Evolutionary conservation across 2,888 invertebrate species (phyloP).

Genomic region (Pseudolycoriella hygida): DNA sequence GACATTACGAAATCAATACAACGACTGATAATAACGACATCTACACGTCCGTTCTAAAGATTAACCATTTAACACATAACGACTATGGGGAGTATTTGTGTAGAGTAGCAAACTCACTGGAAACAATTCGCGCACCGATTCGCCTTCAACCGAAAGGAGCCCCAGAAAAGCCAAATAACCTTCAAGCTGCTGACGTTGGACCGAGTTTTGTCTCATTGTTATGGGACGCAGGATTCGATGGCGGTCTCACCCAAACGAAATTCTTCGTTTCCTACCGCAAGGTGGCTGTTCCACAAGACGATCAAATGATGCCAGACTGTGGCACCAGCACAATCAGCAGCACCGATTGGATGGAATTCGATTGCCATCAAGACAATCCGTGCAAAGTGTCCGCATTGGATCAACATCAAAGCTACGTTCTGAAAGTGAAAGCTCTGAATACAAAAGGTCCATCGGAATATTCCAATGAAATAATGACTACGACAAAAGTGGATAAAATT

Average conservation of each 20-base stretch:
- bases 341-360: slow-evolving; percentile 63
- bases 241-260: slow-evolving; percentile 70
- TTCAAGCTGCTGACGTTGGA: slow-evolving; percentile 55
- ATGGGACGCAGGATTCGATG: slow-evolving; percentile 85
- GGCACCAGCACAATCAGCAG: slow-evolving; percentile 37
- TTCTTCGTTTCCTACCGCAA: slow-evolving; percentile 71
- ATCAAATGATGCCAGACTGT: slow-evolving; percentile 41
- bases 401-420: slow-evolving; percentile 71
- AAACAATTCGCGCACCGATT: slow-evolving; percentile 57
- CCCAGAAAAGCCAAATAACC: slow-evolving; percentile 63
- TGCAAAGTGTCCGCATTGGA: slow-evolving; percentile 75
- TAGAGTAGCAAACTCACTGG: slow-evolving; percentile 66
- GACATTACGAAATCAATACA: slow-evolving; percentile 71
- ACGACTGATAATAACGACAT: slow-evolving; percentile 69
- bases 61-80: slow-evolving; percentile 56
- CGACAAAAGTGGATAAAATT: slow-evolving; percentile 71
- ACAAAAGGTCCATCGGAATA: slow-evolving; percentile 75
- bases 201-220: slow-evolving; percentile 61
- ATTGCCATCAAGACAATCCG: slow-evolving; percentile 70
- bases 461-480: slow-evolving; percentile 65
- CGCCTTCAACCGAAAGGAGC: slow-evolving; percentile 71
- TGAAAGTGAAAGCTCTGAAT: slow-evolving; percentile 80
- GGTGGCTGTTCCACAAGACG: slow-evolving; percentile 40
- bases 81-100: slow-evolving; percentile 90
- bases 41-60: slow-evolving; percentile 57